These are phyloP conservation scores for Drosophila arizonae DNA, from an alignment of 1,140 invertebrate genomes.

Conservation along the genomic window DNA sequence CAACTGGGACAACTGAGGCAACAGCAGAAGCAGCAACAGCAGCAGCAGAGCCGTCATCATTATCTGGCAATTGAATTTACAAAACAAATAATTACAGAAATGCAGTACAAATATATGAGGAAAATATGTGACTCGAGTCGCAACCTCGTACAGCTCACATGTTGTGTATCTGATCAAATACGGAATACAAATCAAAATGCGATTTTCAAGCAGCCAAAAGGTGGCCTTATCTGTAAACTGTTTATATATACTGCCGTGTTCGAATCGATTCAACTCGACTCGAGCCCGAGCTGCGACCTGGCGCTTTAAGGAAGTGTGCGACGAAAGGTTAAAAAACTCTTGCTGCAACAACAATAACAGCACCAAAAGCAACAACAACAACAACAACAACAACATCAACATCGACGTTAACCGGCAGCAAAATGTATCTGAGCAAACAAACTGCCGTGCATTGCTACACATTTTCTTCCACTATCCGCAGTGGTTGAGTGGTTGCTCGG, in stretches of 20 bases:
- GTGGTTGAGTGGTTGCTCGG: slow-evolving; percentile 30
- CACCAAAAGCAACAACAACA: slow-evolving; percentile 8
- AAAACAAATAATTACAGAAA: slow-evolving; percentile 70
- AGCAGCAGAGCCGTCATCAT: slow-evolving; percentile 46
- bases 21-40: slow-evolving; percentile 15
- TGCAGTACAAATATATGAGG: slow-evolving; percentile 55
- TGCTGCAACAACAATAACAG: slow-evolving; percentile 48
- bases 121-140: slow-evolving; percentile 37
- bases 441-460: slow-evolving; percentile 57
- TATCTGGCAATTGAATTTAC: slow-evolving; percentile 76
- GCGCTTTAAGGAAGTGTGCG: slow-evolving; percentile 56
- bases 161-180: slow-evolving; percentile 66
- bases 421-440: slow-evolving; percentile 75
- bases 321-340: slow-evolving; percentile 68
- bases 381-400: slow-evolving; percentile 1
- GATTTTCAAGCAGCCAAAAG: slow-evolving; percentile 69
- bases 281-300: slow-evolving; percentile 30
- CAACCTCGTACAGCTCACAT: slow-evolving; percentile 16
- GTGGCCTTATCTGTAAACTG: slow-evolving; percentile 46
- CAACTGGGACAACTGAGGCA: slow-evolving; percentile 1
- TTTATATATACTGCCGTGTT: slow-evolving; percentile 1
- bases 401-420: slow-evolving; percentile 43
- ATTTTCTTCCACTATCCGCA: slow-evolving; percentile 48
- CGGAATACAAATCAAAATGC: slow-evolving; percentile 73
- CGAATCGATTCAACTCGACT: neutral